Evolutionary conservation across 2,113 vertebrate species (phyloP).

Genomic region (Eublepharis macularius): DNA sequence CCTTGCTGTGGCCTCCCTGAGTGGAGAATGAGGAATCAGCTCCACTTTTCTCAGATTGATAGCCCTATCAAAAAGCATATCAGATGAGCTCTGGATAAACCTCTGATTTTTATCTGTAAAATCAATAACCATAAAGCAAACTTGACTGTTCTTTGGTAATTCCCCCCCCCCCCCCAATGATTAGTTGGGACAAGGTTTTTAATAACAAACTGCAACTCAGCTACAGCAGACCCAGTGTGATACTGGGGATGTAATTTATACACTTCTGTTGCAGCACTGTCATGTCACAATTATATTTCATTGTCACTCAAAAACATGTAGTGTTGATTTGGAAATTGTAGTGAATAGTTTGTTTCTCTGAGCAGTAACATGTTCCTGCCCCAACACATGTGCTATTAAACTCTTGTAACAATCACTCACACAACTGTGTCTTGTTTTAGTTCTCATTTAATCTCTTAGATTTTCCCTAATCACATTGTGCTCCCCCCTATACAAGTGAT

Average conservation of each 20-base stretch:
- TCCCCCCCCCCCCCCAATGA: too few species aligned
- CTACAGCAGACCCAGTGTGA: neutral
- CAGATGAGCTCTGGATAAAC: neutral
- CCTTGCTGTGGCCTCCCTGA: neutral
- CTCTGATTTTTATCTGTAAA: conserved; percentile 22
- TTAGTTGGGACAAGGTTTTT: conserved; percentile 7
- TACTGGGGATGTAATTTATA: conserved; percentile 49
- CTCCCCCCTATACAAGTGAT: neutral
- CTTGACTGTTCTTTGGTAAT: conserved; percentile 21
- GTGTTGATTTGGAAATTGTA: neutral
- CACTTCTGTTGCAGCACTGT: conserved; percentile 39
- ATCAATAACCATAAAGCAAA: conserved; percentile 39
- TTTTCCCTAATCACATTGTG: neutral
- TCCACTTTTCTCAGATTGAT: neutral
- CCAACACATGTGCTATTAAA: conserved; percentile 40
- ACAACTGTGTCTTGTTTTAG: conserved; percentile 20
- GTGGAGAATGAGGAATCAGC: neutral
- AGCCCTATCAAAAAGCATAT: neutral
- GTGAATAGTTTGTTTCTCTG: neutral
- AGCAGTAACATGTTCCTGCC: conserved; percentile 17
- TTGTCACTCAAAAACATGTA: conserved; percentile 41
- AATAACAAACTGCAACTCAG: neutral
- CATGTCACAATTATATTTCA: conserved; percentile 56
- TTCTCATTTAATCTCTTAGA: conserved; percentile 12
- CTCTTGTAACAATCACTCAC: conserved; percentile 29